Evolutionary conservation across 2,113 vertebrate genomes (phyloP), one percentile per base, ranked within the genome.

Genomic region (Lasiurus cinereus): DNA sequence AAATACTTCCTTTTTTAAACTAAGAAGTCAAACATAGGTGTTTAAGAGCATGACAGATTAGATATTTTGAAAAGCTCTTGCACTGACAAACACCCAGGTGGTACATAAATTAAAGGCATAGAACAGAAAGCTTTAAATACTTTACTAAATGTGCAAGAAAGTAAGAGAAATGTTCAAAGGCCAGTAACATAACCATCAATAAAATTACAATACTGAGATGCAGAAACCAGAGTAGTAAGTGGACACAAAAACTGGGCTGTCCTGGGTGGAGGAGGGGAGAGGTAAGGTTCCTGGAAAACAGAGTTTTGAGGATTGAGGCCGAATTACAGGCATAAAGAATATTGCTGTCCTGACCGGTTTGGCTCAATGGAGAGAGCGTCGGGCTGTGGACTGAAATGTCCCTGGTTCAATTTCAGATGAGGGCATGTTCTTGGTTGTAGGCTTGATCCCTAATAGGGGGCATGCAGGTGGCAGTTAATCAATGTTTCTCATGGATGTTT

Each of bases 41-140:
- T 88, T 83, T 12, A 21, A 16, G 39, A 91, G 5, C 27, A 70
- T 18, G 78, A 43, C 29, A 72, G 21, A 78, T 70, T 14, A 77
- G 8, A 19, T 64, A 13, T 52, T 83, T 92, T 64, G 2, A 88
- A 64, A 72, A 83, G 10, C 39, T 92, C n/a, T 83, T 36, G 39
- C 16, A 64, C 50, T 62, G 24, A 88, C 29, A 83, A 77, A 88
- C 46, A 77, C 13, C n/a, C 52, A 46, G 18, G 36, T 62, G 33
- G 29, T 72, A 7, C 50, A 77, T 83, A 72, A 87, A 21, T 82
- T 77, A 90, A 84, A 84, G 48, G 84, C 52, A 78, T 70, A 70
- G 5, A 72, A 70, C 5, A 52, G 76, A 50, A 29, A 50, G 8
- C 31, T 83, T 90, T 77, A 83, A 64, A 46, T 66, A 22, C 36